These are phyloP conservation scores for Planiliza haematocheilus DNA, from an alignment of 2,113 vertebrate genomes.

Conservation along the genomic window DNA sequence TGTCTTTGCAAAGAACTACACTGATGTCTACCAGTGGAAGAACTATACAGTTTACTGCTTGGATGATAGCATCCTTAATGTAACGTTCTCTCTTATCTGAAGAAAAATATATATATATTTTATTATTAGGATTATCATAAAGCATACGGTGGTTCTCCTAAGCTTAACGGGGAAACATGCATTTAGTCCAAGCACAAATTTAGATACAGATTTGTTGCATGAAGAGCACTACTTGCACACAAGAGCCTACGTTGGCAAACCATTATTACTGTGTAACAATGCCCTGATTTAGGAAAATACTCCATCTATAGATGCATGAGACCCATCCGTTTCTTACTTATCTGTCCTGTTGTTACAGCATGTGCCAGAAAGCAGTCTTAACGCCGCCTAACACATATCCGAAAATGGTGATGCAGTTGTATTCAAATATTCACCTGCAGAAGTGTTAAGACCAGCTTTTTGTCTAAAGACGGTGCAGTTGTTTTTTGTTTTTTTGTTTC, in stretches of 20 bases:
- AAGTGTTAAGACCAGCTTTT: slow-evolving; percentile 64
- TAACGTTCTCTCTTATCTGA: slow-evolving; percentile 47
- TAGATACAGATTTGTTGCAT: slow-evolving; percentile 34
- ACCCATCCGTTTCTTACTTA: slow-evolving; percentile 26
- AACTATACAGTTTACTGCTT: slow-evolving; percentile 54
- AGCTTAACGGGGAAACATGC: slow-evolving; percentile 43
- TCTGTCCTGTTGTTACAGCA: slow-evolving; percentile 20
- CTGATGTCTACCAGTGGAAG: slow-evolving; percentile 64
- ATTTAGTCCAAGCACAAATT: slow-evolving; percentile 45
- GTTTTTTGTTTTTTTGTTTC: slow-evolving; percentile 77
- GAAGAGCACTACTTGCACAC: slow-evolving; percentile 38
- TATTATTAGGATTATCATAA: slow-evolving; percentile 48
- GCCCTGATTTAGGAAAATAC: slow-evolving; percentile 63
- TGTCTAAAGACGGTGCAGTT: slow-evolving; percentile 87
- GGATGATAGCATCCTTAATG: slow-evolving; percentile 43
- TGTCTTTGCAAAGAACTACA: slow-evolving; percentile 63
- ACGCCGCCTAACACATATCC: slow-evolving; percentile 36
- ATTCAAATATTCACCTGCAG: slow-evolving; percentile 61
- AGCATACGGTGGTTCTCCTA: slow-evolving; percentile 43
- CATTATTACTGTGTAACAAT: slow-evolving; percentile 48
- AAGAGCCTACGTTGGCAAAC: slow-evolving; percentile 31
- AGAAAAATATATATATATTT: slow-evolving; percentile 52
- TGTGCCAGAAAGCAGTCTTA: slow-evolving; percentile 35
- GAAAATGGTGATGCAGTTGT: slow-evolving; percentile 45
- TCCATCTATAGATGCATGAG: slow-evolving; percentile 37